These are phyloP conservation scores for Rana temporaria DNA, from an alignment of 2,113 vertebrate genomes.

Conservation along the genomic window DNA sequence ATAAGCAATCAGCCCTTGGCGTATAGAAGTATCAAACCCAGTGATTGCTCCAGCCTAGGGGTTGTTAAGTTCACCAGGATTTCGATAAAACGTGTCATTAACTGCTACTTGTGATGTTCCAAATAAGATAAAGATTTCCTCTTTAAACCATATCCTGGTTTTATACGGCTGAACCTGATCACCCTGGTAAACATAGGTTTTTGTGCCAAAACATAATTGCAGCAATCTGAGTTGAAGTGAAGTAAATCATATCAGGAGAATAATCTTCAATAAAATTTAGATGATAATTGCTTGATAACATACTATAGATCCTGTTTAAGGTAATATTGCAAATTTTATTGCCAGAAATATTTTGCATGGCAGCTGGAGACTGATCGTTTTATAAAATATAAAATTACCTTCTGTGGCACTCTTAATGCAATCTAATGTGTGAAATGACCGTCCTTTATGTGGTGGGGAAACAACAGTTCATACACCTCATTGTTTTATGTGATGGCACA, in stretches of 20 bases:
- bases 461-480: too few species aligned
- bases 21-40: too few species aligned
- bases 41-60: not conserved
- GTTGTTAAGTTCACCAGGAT: slow-evolving; percentile 1
- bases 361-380: too few species aligned
- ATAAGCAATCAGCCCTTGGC: too few species aligned
- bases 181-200: not conserved
- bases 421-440: too few species aligned
- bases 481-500: too few species aligned
- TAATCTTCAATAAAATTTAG: not conserved
- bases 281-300: not conserved
- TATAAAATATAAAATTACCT: too few species aligned
- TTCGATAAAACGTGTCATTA: not conserved
- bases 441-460: too few species aligned
- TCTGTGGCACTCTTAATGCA: too few species aligned
- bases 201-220: not conserved
- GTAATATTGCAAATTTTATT: too few species aligned
- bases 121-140: slow-evolving; percentile 2
- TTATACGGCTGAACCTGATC: slow-evolving; percentile 7
- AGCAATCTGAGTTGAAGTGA: not conserved
- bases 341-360: too few species aligned
- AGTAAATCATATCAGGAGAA: not conserved
- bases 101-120: not conserved
- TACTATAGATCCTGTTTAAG: too few species aligned
- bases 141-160: not conserved